phyloP scores from a whole-genome alignment of 2,797 vertebrate species.

The Melanotaenia pygmaea region DNA sequence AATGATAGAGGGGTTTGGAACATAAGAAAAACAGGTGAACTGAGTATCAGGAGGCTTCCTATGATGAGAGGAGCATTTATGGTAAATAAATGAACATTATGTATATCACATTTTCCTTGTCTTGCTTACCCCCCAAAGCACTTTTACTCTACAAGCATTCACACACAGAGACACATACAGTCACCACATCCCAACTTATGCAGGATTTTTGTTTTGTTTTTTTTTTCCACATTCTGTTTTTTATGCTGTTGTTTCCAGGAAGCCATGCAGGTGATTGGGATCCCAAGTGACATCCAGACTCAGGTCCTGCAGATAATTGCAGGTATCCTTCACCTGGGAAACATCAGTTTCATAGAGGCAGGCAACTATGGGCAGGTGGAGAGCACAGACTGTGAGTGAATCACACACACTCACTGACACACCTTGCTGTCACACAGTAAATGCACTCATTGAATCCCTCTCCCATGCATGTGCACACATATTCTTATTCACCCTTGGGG shows the following conservation, averaged over 20 bases:
- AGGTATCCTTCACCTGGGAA: slow-evolving; percentile 94
- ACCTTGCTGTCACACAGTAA: neutral
- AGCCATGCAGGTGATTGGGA: slow-evolving; percentile 96
- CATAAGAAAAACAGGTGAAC: neutral
- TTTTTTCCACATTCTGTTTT: neutral
- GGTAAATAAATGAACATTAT: neutral
- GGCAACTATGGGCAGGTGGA: slow-evolving; percentile 95
- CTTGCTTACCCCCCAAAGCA: neutral
- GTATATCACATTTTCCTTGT: neutral
- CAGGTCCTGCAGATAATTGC: slow-evolving; percentile 92
- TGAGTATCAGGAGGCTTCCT: neutral
- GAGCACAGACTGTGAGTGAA: slow-evolving; percentile 89
- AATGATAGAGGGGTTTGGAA: neutral
- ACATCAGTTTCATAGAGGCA: slow-evolving; percentile 92
- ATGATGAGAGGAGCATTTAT: neutral
- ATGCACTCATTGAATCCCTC: neutral
- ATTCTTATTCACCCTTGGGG: slow-evolving; percentile 6
- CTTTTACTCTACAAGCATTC: too few species aligned
- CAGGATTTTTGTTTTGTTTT: neutral
- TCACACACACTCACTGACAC: slow-evolving; percentile 3
- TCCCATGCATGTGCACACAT: neutral
- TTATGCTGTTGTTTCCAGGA: slow-evolving; percentile 77
- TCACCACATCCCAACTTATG: neutral
- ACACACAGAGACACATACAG: neutral
- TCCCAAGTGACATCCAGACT: slow-evolving; percentile 83